These are phyloP conservation scores for Cacatua alba DNA, from an alignment of 2,113 vertebrate species.

Conservation along the genomic window DNA sequence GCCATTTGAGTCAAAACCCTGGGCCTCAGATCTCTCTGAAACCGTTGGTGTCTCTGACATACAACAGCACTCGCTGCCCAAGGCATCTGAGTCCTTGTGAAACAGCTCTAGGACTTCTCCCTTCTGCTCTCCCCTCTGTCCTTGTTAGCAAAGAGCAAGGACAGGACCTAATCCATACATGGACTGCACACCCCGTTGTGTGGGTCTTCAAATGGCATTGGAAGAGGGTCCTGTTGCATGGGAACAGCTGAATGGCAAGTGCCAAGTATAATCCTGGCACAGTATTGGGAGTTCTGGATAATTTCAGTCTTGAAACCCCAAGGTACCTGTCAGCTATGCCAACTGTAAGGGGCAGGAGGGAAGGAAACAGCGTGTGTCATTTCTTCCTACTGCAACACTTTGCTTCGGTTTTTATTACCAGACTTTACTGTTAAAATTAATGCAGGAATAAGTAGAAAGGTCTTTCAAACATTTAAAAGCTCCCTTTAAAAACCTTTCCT, in stretches of 20 bases:
- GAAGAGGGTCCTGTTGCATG: background rate
- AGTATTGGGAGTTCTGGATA: background rate
- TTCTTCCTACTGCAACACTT: background rate
- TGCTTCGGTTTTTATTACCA: background rate
- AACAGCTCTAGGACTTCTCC: background rate
- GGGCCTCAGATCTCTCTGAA: background rate
- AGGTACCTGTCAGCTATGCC: background rate
- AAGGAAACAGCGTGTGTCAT: background rate
- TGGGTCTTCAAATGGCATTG: background rate
- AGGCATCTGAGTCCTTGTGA: background rate
- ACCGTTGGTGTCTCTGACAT: background rate
- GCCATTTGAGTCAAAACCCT: background rate
- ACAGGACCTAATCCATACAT: background rate
- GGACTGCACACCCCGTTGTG: background rate
- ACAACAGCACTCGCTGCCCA: accelerated
- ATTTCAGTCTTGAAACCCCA: background rate
- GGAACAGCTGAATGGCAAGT: background rate
- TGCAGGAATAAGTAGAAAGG: background rate
- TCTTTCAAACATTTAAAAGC: background rate
- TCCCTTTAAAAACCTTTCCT: background rate
- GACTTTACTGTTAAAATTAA: background rate
- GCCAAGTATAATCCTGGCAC: background rate
- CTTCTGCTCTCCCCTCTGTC: background rate
- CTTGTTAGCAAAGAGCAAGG: background rate
- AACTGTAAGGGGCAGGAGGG: background rate